Evolutionary conservation across 1,140 invertebrate species (phyloP), one percentile per base, ranked within the genome.

Genomic region (Drosophila ohnishii): DNA sequence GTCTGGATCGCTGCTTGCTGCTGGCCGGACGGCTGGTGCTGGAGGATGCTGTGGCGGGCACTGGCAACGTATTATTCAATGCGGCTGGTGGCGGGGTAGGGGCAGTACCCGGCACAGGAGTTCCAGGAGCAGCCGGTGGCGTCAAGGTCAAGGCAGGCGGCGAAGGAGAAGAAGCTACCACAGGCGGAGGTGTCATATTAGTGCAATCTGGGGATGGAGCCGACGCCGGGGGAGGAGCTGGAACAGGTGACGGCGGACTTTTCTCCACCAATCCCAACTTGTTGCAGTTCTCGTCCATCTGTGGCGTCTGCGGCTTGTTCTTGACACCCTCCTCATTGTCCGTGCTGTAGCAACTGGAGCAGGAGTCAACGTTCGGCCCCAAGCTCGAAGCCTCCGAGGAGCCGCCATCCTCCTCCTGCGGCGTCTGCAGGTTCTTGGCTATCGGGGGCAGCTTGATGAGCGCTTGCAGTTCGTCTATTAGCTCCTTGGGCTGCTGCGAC

Each of bases 351-450:
- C 94, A 95, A 78, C 94, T 95, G 37, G 94, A 93, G 13, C 94
- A 94, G 56, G 94, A 95, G 91, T 95, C 94, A 9, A 95, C 92
- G 66, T 95, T 93, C 19, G 94, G 94, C 35, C 94, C 94, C 19
- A 95, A 92, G 70, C 95, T 95, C 0, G 94, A 95, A 30, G 90
- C 93, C 34, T 71, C 93, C 61, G 92, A 92, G 40, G 92, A 74
- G 39, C 87, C 89, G 92, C 94, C 80, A 13, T 88, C 78, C 10
- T 85, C 80, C 0, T 64, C 76, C n/a, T 56, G 57, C 1, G 78
- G 80, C 3, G 69, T 85, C 30, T 56, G 67, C 9, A 71, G 48
- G 8, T 73, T 78, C 37, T 64, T 72, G 0, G 50, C 57, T 16
- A 87, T 87, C 0, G 72, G 84, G 0, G 81, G 85, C 61, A 89